Conservation (phyloP, 2,888 invertebrate species). For the Spilosoma lubricipeda region DNA sequence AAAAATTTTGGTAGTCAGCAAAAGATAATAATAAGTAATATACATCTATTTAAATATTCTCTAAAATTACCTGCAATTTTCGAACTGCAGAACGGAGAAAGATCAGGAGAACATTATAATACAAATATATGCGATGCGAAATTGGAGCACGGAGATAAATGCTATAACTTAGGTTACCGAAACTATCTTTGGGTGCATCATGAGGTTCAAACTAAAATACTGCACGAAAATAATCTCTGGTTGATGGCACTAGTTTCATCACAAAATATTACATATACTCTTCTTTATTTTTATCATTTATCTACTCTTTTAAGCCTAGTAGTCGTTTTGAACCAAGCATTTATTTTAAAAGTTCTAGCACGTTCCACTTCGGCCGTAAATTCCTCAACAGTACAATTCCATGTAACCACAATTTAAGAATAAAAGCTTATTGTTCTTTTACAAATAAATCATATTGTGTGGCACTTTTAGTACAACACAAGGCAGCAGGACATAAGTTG, state of each 20-base stretch:
- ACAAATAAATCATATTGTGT: slow-evolving; percentile 44
- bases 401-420: slow-evolving; percentile 23
- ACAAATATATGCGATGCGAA: slow-evolving; percentile 23
- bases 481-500: slow-evolving; percentile 51
- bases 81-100: not conserved
- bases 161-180: slow-evolving; percentile 58
- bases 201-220: slow-evolving; percentile 54
- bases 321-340: slow-evolving; percentile 36
- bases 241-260: slow-evolving; percentile 59
- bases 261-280: slow-evolving; percentile 37
- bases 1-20: not conserved
- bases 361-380: slow-evolving; percentile 39
- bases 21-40: not conserved
- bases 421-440: slow-evolving; percentile 30
- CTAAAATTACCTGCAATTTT: not conserved
- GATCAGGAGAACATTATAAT: not conserved
- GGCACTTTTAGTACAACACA: slow-evolving; percentile 50
- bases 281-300: slow-evolving; percentile 21
- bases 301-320: slow-evolving; percentile 35
- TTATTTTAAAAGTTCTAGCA: slow-evolving; percentile 49
- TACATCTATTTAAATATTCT: not conserved
- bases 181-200: slow-evolving; percentile 58
- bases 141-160: slow-evolving; percentile 35
- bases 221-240: slow-evolving; percentile 27
- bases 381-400: slow-evolving; percentile 33